Conservation (phyloP, 2,113 vertebrate genomes). For the Oriolus oriolus region DNA sequence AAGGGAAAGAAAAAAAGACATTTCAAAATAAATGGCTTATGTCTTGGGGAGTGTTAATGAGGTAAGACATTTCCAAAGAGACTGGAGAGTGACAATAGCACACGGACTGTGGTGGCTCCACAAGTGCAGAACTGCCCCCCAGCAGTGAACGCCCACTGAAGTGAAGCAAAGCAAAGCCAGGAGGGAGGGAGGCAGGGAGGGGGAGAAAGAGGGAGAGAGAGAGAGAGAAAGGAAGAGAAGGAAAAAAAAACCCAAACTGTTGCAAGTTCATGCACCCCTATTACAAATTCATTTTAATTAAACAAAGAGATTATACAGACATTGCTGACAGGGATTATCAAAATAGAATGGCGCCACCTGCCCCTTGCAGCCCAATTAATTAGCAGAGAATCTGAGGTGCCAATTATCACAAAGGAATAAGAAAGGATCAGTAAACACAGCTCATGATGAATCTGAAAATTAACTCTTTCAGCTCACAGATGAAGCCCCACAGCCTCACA, state of each 20-base stretch:
- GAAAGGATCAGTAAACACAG: slow-evolving; percentile 68
- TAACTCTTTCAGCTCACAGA: slow-evolving; percentile 56
- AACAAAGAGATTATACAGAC: slow-evolving; percentile 87
- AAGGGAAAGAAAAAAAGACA: neutral
- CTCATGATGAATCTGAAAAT: slow-evolving; percentile 50
- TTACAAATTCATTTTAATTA: slow-evolving; percentile 85
- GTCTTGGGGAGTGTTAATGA: neutral
- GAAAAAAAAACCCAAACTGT: slow-evolving; percentile 39
- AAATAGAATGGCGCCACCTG: slow-evolving; percentile 86
- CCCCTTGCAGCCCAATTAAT: slow-evolving; percentile 86
- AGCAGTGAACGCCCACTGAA: slow-evolving; percentile 70
- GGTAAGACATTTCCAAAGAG: neutral
- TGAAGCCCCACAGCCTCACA: neutral
- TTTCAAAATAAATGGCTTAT: neutral
- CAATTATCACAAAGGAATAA: slow-evolving; percentile 79
- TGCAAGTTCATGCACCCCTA: slow-evolving; percentile 83
- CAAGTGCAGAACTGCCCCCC: slow-evolving; percentile 41
- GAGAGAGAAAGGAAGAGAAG: neutral
- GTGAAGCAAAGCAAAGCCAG: neutral
- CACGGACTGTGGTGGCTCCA: neutral
- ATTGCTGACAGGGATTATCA: slow-evolving; percentile 86
- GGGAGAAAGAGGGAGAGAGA: neutral
- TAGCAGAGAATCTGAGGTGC: slow-evolving; percentile 80
- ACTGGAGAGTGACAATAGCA: slow-evolving; percentile 1
- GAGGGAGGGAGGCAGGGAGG: too few relatives aligned